phyloP scores from a whole-genome alignment of 2,797 vertebrate species.

The Catamblyrhynchus diadema region DNA sequence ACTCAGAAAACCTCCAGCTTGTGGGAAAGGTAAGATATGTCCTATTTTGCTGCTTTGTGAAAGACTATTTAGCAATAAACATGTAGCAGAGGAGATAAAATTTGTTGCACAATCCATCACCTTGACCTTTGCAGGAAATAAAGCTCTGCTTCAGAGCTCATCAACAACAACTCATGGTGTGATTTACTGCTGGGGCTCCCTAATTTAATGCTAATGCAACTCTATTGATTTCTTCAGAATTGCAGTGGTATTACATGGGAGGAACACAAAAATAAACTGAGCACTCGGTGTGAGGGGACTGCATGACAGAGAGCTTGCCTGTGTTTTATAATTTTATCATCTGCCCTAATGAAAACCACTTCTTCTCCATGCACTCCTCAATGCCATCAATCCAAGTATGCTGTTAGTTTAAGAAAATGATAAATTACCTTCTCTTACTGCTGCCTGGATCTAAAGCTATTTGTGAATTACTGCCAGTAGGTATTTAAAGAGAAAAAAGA shows the following conservation, averaged over 20 bases:
- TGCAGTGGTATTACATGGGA: not conserved
- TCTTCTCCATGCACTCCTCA: not conserved
- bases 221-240: slow-evolving; percentile 41
- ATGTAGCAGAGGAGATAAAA: not conserved
- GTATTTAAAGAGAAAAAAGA: not conserved
- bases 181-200: not conserved
- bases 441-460: not conserved
- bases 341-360: not conserved
- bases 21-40: not conserved
- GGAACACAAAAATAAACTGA: not conserved
- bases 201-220: slow-evolving; percentile 3
- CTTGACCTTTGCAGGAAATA: slow-evolving; percentile 19
- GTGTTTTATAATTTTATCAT: not conserved
- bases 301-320: not conserved
- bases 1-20: not conserved
- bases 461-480: not conserved
- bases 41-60: not conserved
- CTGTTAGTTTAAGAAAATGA: not conserved
- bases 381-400: not conserved
- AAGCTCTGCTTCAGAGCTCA: slow-evolving; percentile 1
- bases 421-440: not conserved
- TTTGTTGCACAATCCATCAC: not conserved
- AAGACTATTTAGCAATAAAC: not conserved
- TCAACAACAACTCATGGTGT: not conserved
- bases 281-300: not conserved